A percentile compares a stretch with the other conserved stretches of the same genome.
Conservation (phyloP, 2,113 vertebrate genomes). For the Phalacrocorax pelagicus region DNA sequence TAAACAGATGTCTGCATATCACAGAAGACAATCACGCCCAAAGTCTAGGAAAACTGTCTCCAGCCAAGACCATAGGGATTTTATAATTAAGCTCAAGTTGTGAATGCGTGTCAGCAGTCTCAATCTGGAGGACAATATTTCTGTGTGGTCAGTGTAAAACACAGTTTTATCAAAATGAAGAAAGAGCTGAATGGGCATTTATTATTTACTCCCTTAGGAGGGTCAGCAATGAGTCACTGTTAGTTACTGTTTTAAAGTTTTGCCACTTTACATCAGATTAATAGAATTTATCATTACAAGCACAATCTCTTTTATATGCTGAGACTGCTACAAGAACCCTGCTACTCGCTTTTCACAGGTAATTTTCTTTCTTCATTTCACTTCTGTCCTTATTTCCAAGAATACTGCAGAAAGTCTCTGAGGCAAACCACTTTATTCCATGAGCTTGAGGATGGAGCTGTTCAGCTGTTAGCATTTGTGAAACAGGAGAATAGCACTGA, state of each 20-base stretch:
- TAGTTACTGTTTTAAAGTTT: neutral
- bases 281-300: neutral
- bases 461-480: neutral
- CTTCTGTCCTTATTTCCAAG: neutral
- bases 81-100: neutral
- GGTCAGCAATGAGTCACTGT: neutral
- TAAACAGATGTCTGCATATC: neutral
- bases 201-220: neutral
- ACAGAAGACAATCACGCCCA: neutral
- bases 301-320: neutral
- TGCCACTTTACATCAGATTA: neutral
- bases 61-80: neutral
- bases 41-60: conserved; percentile 14
- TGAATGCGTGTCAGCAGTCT: neutral
- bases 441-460: neutral
- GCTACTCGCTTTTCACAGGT: neutral
- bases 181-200: neutral
- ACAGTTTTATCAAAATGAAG: neutral
- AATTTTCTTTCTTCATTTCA: neutral
- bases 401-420: neutral
- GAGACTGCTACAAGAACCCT: neutral
- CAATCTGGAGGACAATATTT: neutral
- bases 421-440: neutral
- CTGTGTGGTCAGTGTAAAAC: neutral
- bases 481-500: neutral